phyloP scores from a whole-genome alignment of 2,888 invertebrate species.

The Ormyrus rosae region DNA sequence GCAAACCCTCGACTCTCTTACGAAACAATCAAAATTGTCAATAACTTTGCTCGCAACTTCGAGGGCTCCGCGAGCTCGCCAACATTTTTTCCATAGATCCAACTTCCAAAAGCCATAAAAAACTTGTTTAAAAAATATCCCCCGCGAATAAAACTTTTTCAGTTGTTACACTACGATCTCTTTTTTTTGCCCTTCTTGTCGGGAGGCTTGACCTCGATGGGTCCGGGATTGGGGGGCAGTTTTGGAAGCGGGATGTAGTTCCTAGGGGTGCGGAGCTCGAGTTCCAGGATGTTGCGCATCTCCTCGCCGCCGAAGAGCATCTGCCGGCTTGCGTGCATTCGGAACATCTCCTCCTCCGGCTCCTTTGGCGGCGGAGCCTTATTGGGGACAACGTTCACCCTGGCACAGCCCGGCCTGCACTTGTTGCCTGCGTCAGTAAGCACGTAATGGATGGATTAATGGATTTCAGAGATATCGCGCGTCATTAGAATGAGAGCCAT shows the following conservation, averaged over 20 bases:
- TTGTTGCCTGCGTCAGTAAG: slow-evolving; percentile 22
- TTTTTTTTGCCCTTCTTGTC: too few relatives aligned
- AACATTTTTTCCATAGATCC: too few relatives aligned
- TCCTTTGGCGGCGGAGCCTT: slow-evolving; percentile 59
- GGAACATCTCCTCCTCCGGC: slow-evolving; percentile 65
- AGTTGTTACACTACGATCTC: too few relatives aligned
- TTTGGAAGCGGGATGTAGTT: slow-evolving; percentile 65
- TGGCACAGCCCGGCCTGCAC: slow-evolving; percentile 60
- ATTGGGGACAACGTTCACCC: slow-evolving; percentile 63
- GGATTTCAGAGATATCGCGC: not conserved
- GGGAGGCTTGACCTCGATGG: too few relatives aligned
- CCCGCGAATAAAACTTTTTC: too few relatives aligned
- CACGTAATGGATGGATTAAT: slow-evolving; percentile 5
- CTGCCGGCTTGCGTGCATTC: slow-evolving; percentile 61
- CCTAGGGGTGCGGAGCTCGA: slow-evolving; percentile 66
- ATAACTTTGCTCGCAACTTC: too few relatives aligned
- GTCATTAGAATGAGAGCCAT: not conserved
- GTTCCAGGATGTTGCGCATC: slow-evolving; percentile 63
- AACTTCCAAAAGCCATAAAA: too few relatives aligned
- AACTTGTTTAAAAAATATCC: too few relatives aligned
- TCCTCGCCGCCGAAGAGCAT: slow-evolving; percentile 58
- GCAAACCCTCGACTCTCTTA: too few relatives aligned
- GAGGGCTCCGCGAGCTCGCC: too few relatives aligned
- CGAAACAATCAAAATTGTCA: too few relatives aligned
- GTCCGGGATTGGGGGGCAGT: not conserved